Evolutionary conservation across 1,140 invertebrate species (phyloP).

Genomic region (Ostrea edulis): DNA sequence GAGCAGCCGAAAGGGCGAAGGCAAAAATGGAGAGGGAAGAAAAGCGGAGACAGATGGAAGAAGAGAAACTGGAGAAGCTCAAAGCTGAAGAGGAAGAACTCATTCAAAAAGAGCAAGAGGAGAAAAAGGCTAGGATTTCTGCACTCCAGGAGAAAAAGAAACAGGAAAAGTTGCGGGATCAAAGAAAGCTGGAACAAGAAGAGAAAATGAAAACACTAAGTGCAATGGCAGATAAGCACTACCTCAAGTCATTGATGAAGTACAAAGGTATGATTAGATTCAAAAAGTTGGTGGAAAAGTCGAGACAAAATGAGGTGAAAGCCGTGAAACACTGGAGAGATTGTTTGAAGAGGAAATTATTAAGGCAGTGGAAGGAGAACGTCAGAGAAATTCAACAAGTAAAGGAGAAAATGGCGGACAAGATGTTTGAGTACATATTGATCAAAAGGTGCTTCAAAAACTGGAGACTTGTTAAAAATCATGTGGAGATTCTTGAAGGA

Average conservation of each 20-base stretch:
- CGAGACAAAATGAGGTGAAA: constrained; percentile 60
- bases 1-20: constrained; percentile 73
- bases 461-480: constrained; percentile 71
- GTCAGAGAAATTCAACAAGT: constrained; percentile 54
- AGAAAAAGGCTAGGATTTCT: constrained; percentile 71
- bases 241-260: constrained; percentile 68
- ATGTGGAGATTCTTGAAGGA: constrained; percentile 67
- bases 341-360: constrained; percentile 60
- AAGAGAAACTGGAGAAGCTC: constrained; percentile 75
- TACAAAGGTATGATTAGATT: constrained; percentile 73
- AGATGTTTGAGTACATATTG: constrained; percentile 65
- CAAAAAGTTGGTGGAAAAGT: constrained; percentile 68
- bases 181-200: constrained; percentile 63
- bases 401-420: constrained; percentile 65
- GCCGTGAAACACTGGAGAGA: constrained; percentile 63
- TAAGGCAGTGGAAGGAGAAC: constrained; percentile 56
- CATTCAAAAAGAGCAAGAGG: constrained; percentile 70
- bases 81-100: constrained; percentile 71
- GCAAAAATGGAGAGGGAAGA: constrained; percentile 77
- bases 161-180: constrained; percentile 74
- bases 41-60: constrained; percentile 70
- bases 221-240: constrained; percentile 69
- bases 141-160: constrained; percentile 74
- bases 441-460: constrained; percentile 64
- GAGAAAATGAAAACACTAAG: constrained; percentile 65